Evolutionary conservation across 2,888 invertebrate species (phyloP), one percentile per base, ranked within the genome.

Genomic region (Caenorhabditis panamensis): DNA sequence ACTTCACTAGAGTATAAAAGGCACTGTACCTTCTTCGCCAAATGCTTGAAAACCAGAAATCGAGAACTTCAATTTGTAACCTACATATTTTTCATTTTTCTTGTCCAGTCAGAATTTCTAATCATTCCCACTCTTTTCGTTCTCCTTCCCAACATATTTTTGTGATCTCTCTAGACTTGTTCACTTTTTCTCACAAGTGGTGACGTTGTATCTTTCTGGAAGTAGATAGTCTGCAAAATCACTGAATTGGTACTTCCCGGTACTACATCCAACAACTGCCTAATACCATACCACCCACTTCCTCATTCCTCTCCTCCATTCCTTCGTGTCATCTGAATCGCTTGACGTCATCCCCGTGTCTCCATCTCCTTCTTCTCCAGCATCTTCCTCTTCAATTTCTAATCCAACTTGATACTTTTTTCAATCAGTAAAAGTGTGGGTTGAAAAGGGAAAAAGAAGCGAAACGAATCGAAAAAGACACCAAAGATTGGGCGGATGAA

Each of bases 371-470:
- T 41, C 16, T 41, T 47, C 47, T 41, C 16, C 41, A 9, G 41
- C 5, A 13, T 41, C 13, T 9, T 3, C 2, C 13, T 13, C 18
- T n/a, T 13, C 4, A 5, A 18, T 11, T 47, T 47, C 47, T 47
- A 47, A 47, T 47, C 47, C 20, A 20, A 47, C 47, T 47, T 47
- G 47, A 47, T 18, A 4, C 47, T 9, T n/a, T 47, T 47, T 47
- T 18, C 47, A 47, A 47, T 47, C 47, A 47, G 47, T 47, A 18
- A 47, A 47, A 47, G 47, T 47, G 47, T 47, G 47, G 41, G 41
- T 13, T 11, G 41, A 41, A 13, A 41, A 13, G 13, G 41, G 13
- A 41, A 41, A 41, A 6, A 13, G 41, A 11, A 6, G 41, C n/a
- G n/a, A n/a, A n/a, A n/a, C n/a, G n/a, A n/a, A n/a, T n/a, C n/a